Base-by-base conservation (phyloP, 2,113 vertebrate genomes). In the Macquaria ambigua region DNA sequence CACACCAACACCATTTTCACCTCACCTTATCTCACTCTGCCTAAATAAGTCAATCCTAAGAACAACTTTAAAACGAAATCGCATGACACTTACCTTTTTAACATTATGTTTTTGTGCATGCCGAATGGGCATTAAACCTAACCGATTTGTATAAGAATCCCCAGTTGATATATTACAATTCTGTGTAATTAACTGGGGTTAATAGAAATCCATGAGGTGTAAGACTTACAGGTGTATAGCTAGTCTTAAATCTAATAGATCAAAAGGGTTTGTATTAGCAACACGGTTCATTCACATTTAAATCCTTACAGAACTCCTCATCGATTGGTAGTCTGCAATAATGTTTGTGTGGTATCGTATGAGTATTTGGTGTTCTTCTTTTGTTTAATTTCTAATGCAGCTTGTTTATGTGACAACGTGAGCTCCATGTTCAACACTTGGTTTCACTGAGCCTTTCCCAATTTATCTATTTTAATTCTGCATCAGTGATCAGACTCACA, bases 401-500 rank as follows among this genome's bases (percentile, higher is more conserved):
- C 20, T 52, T 76, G 3, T 58, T n/a, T 6, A 46, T 64, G 59
- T 37, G 73, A 37, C 69, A 53, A 25, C 18, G 31, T 25, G 25
- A 64, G 63, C 43, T 39, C 37, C 25, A 3, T 70, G 64, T 70
- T 77, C 74, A 71, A 73, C 61, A 83, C 48, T 46, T 77, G 68
- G 56, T 62, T 87, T 85, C 52, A 16, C 4, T 41, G 64, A 81
- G 55, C 87, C 31, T 74, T 34, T 79, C 58, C 83, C 61, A 76
- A 85, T 90, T 84, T 82, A 92, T 91, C 84, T 76, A 8, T 89
- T 90, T 88, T 76, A 87, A 83, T 89, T 84, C 88, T 81, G 92
- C 90, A 83, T 86, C 93, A 89, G 82, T 90, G 85, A 89, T 77
- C 89, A 64, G 52, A 68, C 77, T 50, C 83, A 83, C 72, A 78